Evolutionary conservation across 2,113 vertebrate species (phyloP), one percentile per base, ranked within the genome.

Genomic region (Sapajus apella): DNA sequence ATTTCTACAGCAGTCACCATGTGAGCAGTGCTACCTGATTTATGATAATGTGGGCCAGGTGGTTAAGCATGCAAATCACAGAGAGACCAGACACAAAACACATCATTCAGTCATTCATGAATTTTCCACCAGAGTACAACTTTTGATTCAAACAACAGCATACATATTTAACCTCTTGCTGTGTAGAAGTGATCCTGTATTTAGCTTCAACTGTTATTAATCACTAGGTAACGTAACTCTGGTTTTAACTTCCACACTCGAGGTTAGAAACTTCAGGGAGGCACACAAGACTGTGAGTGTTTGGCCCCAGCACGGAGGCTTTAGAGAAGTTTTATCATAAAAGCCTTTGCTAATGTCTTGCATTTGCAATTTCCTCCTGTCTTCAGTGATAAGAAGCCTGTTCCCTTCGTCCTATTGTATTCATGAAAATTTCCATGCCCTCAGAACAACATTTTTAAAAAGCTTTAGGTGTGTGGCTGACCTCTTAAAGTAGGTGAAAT

Each of bases 101-200:
- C 12, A 50, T 16, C 66, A 82, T 86, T 89, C 43, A 80, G 58
- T 50, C 97, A 72, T 75, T 96, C 35, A 21, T 80, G 87, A 93
- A 91, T 64, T 95, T 97, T 73, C 79, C 83, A 76, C 52, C 14
- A 45, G 32, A 68, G 13, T 55, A 17, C 73, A 75, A 61, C 83
- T 91, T 93, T 83, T 91, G 68, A 93, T 47, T 93, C 75, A 91
- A 66, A 93, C 56, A 93, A 75, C 83, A 93, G 43, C 80, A 70
- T 84, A 86, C 93, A 92, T 96, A 93, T 89, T 96, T 96, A 93
- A 93, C n/a, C 45, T 85, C 40, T 91, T 82, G 30, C 87, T 94
- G 27, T 30, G 3, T 16, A 61, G 83, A 83, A 80, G 25, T 64
- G 86, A 87, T 90, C 91, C 79, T 13, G 4, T 47, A 87, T 76